phyloP scores from a whole-genome alignment of 1,140 invertebrate genomes.

The Dendroctonus ponderosae region DNA sequence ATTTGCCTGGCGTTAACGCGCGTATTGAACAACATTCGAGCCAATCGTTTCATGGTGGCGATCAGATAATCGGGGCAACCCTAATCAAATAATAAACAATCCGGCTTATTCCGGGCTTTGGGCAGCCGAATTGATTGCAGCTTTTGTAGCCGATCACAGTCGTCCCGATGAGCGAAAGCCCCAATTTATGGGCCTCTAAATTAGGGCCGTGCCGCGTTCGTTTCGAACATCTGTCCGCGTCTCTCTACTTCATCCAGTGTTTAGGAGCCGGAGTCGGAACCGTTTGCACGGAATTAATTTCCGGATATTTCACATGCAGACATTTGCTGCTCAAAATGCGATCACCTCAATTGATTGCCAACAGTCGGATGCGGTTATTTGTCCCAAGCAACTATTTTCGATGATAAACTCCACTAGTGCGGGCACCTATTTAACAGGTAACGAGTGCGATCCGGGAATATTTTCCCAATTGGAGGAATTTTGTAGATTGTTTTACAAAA shows the following conservation, averaged over 20 bases:
- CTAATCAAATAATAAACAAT: slow-evolving; percentile 15
- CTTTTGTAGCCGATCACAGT: slow-evolving; percentile 42
- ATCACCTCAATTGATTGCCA: neutral
- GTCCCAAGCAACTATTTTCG: no score
- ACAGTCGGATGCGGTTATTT: neutral
- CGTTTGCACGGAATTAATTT: slow-evolving; percentile 26
- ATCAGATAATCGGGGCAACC: slow-evolving; percentile 2
- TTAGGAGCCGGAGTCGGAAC: slow-evolving; percentile 17
- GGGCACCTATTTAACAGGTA: no score
- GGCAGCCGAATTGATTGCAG: slow-evolving; percentile 38
- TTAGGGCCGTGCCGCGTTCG: slow-evolving; percentile 31
- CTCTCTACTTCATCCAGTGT: slow-evolving; percentile 26
- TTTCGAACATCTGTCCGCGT: slow-evolving; percentile 34
- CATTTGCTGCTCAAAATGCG: slow-evolving; percentile 9
- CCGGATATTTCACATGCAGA: slow-evolving; percentile 25
- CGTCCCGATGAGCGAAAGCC: slow-evolving; percentile 31
- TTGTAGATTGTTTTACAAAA: no score
- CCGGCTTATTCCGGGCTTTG: slow-evolving; percentile 1
- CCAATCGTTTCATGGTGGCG: neutral
- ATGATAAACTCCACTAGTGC: no score
- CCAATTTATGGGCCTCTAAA: slow-evolving; percentile 38
- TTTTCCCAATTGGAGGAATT: no score
- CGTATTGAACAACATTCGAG: no score
- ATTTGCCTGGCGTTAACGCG: no score
- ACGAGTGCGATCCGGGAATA: no score